These are phyloP conservation scores for Paradisaea rubra DNA, from an alignment of 2,113 vertebrate genomes.

Conservation along the genomic window DNA sequence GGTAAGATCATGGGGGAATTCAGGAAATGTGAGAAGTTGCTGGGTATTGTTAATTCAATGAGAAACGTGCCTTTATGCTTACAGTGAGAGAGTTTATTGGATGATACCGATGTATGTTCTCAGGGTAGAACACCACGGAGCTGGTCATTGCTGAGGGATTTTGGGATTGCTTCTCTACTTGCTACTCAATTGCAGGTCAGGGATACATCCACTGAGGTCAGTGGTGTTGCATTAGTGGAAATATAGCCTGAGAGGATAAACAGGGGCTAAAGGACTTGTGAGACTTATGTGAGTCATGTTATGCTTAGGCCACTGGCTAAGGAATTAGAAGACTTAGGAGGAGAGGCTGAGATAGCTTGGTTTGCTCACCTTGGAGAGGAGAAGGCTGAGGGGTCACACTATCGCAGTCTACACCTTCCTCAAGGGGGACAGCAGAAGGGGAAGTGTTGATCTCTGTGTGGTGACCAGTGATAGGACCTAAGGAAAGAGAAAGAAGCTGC, in stretches of 20 bases:
- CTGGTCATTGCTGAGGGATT: not conserved
- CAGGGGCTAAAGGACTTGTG: not conserved
- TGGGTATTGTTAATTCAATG: not conserved
- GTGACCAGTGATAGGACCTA: fast-evolving
- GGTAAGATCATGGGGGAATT: not conserved
- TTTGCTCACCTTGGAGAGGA: not conserved
- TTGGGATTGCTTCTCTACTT: not conserved
- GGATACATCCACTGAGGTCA: not conserved
- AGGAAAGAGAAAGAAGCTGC: not conserved
- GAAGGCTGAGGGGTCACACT: too few species aligned
- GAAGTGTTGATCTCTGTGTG: not conserved
- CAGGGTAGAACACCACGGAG: not conserved
- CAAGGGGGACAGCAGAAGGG: fast-evolving
- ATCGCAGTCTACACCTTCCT: fast-evolving
- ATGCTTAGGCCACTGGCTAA: not conserved
- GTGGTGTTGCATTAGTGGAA: not conserved
- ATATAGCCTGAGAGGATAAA: not conserved
- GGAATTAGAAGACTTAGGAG: not conserved
- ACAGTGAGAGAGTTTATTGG: not conserved
- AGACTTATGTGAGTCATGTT: not conserved
- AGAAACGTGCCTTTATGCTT: not conserved
- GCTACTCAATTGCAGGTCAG: not conserved
- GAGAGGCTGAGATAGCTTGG: not conserved
- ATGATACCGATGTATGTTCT: fast-evolving
- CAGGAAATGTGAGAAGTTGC: not conserved